Evolutionary conservation across 2,797 vertebrate genomes (phyloP), one percentile per base, ranked within the genome.

Genomic region (Girardinus metallicus): DNA sequence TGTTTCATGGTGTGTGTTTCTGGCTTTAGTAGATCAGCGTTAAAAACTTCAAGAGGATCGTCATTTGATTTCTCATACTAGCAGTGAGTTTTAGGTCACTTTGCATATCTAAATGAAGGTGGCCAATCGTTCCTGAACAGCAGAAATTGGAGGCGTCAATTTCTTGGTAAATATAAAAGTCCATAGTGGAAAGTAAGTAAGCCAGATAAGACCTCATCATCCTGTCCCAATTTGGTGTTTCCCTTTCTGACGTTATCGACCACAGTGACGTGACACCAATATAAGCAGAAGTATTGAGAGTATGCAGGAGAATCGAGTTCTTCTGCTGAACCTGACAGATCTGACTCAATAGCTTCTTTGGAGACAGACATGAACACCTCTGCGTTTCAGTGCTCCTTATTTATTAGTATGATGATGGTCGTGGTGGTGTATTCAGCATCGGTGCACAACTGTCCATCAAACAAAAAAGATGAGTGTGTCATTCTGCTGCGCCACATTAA

Each of bases 141-240:
- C 51, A 53, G 23, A 53, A 26, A 26, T 53, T 26, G n/a, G 18
- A 66, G 62, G 9, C 16, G 57, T 49, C n/a, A 73, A 77, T 12
- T 78, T 49, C 68, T 81, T 75, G 21, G 10, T 60, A 83, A 76
- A 1, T 41, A 12, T 53, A 70, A 0, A 34, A 44, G 39, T 46
- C 1, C n/a, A 6, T 41, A 66, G n/a, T 81, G 88, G 80, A 91
- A 91, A 36, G 73, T 76, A 78, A 73, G 62, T 72, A 75, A 47
- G 57, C 0, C 3, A 29, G 84, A 92, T 70, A 73, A 34, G 31
- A 60, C 43, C 43, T 81, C 16, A 60, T 87, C 82, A 80, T 44
- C 53, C 13, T 31, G 15, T n/a, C 86, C 92, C 79, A 92, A 89
- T 93, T 89, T 88, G 91, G 91, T n/a, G 31, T 76, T 11, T 86